Percentiles rank a stretch among this genome's conserved stretches.
These are phyloP conservation scores for Grantiella picta DNA, from an alignment of 2,113 vertebrate species.

Conservation along the genomic window DNA sequence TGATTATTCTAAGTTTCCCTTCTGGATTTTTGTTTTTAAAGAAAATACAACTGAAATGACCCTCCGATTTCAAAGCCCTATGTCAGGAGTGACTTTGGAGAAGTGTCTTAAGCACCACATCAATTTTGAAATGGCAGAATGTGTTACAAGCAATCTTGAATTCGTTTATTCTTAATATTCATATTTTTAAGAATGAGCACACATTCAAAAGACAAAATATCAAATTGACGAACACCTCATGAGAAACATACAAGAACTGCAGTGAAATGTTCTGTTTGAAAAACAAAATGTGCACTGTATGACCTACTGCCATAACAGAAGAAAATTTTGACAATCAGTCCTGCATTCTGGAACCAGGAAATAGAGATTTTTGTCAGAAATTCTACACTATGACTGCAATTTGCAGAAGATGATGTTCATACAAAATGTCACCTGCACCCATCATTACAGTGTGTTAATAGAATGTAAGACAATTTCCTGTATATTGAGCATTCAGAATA, in stretches of 20 bases:
- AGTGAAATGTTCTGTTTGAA: background rate
- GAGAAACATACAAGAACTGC: background rate
- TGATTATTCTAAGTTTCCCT: background rate
- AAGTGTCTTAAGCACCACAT: background rate
- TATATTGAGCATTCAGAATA: background rate
- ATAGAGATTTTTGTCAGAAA: background rate
- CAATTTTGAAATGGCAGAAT: background rate
- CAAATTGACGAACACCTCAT: background rate
- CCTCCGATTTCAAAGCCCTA: background rate
- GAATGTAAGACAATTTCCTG: background rate
- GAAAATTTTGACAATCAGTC: background rate
- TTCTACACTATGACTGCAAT: background rate
- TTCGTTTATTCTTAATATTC: fast-evolving
- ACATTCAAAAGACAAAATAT: background rate
- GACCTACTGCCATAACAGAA: background rate
- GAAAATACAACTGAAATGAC: background rate
- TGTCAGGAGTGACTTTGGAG: background rate
- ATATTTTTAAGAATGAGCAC: background rate
- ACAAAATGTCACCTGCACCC: background rate
- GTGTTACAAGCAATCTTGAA: background rate
- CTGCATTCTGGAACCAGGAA: background rate
- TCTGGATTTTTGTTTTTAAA: background rate
- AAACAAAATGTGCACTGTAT: background rate
- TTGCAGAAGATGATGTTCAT: background rate
- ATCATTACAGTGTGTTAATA: background rate